phyloP scores from a whole-genome alignment of 2,888 invertebrate species.

The Cosmopolites sordidus region DNA sequence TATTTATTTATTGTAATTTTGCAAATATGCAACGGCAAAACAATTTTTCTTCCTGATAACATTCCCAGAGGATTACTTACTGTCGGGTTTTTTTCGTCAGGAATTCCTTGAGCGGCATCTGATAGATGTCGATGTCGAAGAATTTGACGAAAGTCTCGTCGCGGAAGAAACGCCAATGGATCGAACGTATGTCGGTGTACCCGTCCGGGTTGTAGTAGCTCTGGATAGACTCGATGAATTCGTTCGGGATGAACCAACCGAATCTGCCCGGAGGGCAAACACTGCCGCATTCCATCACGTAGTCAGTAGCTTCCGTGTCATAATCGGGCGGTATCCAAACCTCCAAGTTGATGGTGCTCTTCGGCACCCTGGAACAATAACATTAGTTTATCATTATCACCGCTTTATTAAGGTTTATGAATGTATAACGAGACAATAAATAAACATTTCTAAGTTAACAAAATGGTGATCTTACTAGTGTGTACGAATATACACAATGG shows the following conservation, averaged over 20 bases:
- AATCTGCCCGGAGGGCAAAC: conserved; percentile 56
- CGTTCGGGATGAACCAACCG: conserved; percentile 61
- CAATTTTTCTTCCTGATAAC: no score
- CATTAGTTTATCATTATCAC: no score
- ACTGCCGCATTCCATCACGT: conserved; percentile 53
- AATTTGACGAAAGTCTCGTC: conserved; percentile 47
- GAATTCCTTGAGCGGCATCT: not conserved
- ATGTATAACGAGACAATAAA: no score
- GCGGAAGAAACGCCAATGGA: conserved; percentile 55
- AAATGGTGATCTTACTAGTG: no score
- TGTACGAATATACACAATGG: no score
- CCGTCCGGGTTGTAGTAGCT: conserved; percentile 18
- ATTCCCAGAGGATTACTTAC: no score
- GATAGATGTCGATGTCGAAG: conserved; percentile 49
- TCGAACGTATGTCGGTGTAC: conserved; percentile 15
- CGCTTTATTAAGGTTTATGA: no score
- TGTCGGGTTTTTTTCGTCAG: no score
- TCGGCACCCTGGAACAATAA: conserved; percentile 43
- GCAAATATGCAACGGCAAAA: no score
- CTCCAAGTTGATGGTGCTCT: conserved; percentile 63
- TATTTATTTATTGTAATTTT: no score
- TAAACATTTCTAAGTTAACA: no score
- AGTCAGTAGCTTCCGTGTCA: conserved; percentile 51
- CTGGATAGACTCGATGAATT: conserved; percentile 35
- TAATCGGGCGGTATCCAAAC: conserved; percentile 64